A percentile compares a stretch with the other conserved stretches of the same genome.
phyloP scores from a whole-genome alignment of 2,888 invertebrate species.

The Macaria liturata region DNA sequence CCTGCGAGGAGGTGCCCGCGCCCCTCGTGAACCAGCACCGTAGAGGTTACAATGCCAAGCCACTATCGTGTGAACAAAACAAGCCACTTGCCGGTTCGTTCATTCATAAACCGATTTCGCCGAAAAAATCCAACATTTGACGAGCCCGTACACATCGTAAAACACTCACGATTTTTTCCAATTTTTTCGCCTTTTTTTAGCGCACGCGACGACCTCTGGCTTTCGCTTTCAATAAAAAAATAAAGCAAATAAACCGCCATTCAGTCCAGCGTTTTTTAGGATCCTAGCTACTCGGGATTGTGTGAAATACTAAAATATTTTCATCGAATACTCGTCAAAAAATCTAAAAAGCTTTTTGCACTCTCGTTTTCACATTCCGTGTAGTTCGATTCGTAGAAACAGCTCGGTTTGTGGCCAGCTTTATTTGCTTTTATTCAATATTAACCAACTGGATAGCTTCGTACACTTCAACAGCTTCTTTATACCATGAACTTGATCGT shows the following conservation, averaged over 20 bases:
- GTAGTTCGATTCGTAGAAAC: constrained; percentile 2
- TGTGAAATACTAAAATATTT: constrained; percentile 24
- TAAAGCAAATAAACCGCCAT: constrained; percentile 41
- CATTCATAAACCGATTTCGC: constrained; percentile 34
- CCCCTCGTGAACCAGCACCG: no score
- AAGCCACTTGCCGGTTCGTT: constrained; percentile 5
- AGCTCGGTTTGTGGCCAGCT: no score
- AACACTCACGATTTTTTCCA: constrained; percentile 28
- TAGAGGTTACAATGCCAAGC: no score
- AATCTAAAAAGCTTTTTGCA: constrained; percentile 33
- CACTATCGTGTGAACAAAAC: neutral
- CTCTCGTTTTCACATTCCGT: constrained; percentile 27
- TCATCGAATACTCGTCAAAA: constrained; percentile 32
- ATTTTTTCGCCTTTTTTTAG: constrained; percentile 29
- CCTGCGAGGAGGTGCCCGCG: no score
- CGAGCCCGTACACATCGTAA: constrained; percentile 29
- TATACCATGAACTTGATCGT: no score
- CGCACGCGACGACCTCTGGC: constrained; percentile 29
- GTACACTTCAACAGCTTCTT: no score
- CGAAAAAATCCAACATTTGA: constrained; percentile 32
- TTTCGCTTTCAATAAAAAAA: constrained; percentile 48
- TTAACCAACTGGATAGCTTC: no score
- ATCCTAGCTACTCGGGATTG: constrained; percentile 43
- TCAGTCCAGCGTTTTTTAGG: constrained; percentile 33
- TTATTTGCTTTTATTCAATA: no score